These are phyloP conservation scores for Rhagium mordax DNA, from an alignment of 2,888 invertebrate species.

Conservation along the genomic window DNA sequence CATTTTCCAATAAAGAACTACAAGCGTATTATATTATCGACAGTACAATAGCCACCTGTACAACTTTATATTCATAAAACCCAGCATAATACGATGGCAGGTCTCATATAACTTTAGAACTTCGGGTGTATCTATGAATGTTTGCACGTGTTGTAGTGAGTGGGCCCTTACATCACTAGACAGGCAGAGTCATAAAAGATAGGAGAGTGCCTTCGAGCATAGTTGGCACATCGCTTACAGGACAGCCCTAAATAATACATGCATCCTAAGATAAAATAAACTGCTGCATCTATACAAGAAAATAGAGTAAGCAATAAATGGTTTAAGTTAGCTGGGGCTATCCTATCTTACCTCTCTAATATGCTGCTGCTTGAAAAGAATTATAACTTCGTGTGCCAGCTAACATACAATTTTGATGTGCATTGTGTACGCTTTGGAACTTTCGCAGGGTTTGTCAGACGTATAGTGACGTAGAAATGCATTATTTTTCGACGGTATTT, in stretches of 20 bases:
- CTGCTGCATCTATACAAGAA: background rate
- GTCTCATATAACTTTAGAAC: slow-evolving; percentile 7
- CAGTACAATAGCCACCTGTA: background rate
- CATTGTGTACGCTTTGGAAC: slow-evolving; percentile 5
- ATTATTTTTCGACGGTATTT: background rate
- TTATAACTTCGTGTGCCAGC: slow-evolving; percentile 15
- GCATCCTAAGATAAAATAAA: slow-evolving; percentile 13
- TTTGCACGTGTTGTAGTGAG: slow-evolving; percentile 21
- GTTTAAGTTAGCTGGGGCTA: slow-evolving; percentile 40
- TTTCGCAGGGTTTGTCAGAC: background rate
- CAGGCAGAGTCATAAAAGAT: slow-evolving; percentile 29
- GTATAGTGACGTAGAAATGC: background rate
- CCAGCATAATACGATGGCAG: background rate
- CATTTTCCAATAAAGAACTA: background rate
- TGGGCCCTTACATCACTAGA: slow-evolving; percentile 25
- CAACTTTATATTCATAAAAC: background rate
- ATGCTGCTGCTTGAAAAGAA: slow-evolving; percentile 36
- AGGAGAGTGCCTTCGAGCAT: slow-evolving; percentile 24
- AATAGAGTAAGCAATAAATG: slow-evolving; percentile 36
- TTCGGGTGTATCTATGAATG: slow-evolving; percentile 19
- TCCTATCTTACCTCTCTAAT: slow-evolving; percentile 40
- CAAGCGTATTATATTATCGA: background rate
- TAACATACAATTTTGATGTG: slow-evolving; percentile 12
- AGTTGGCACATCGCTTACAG: slow-evolving; percentile 18
- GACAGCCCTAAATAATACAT: slow-evolving; percentile 29